Base-by-base conservation (phyloP, 1,140 invertebrate species). In the Bombyx mori region DNA sequence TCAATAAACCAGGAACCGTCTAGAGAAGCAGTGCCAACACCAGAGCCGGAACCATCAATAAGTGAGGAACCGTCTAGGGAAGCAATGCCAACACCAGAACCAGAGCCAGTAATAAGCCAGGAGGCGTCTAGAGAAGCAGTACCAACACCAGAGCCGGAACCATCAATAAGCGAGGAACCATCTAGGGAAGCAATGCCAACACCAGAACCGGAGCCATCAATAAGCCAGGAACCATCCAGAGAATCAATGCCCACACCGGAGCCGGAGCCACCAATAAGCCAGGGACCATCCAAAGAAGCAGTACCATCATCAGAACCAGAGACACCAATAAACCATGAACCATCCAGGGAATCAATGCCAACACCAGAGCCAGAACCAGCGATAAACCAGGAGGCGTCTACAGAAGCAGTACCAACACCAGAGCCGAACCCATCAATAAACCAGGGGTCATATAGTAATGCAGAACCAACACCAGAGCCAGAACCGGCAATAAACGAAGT, bases 91-190 rank as follows among this genome's bases (percentile, higher is more conserved):
- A 71, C 74, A 68, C 54, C 74, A 6, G 53, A 62, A 54, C 57
- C 66, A 5, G 68, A 78, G 48, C 44, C 74, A 52, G 64, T 71
- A 55, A 63, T 67, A 55, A 57, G 63, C 60, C 57, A 63, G 47
- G 71, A 78, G 60, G 60, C 72, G 18, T 63, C 61, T 53, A 47
- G 71, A 26, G 68, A 68, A 62, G 57, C 66, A 42, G 75, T 77
- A 63, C 54, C 74, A 8, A 60, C 26, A 45, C 22, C 62, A 22
- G 66, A 77, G 68, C 61, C 71, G 42, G 22, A 61, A 52, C 60
- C 69, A 35, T 48, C 60, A 44, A 52, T 64, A 51, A 71, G 79
- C 66, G 46, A 45, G 2, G 26, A 48, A 49, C 46, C 45, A 35
- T n/a, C 60, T 6, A 46, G 54, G 43, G 70, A 71, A 73, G 59